Conservation (phyloP, 2,113 vertebrate genomes). For the Paramisgurnus dabryanus region DNA sequence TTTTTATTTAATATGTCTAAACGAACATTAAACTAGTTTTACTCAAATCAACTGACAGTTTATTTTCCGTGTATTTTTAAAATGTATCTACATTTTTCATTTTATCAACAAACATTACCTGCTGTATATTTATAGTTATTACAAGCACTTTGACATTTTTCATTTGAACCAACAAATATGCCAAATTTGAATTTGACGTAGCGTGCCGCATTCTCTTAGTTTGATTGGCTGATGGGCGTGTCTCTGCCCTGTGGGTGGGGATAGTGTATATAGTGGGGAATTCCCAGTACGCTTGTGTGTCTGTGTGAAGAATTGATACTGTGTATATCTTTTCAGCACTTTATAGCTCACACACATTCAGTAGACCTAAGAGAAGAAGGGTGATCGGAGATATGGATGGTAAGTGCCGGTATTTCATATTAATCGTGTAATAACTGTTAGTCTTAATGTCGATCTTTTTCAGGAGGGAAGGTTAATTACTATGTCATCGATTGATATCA, state of each 20-base stretch:
- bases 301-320: neutral
- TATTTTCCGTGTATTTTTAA: neutral
- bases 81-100: neutral
- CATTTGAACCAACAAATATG: neutral
- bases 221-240: constrained; percentile 11
- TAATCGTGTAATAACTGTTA: neutral
- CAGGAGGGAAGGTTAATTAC: neutral
- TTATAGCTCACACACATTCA: neutral
- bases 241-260: neutral
- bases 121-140: neutral
- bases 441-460: neutral
- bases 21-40: no score
- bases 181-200: neutral
- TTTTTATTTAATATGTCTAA: no score
- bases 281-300: constrained; percentile 41
- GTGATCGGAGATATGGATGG: constrained; percentile 68
- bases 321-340: constrained; percentile 42
- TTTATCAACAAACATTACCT: neutral
- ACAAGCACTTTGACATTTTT: neutral
- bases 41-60: no score
- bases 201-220: neutral
- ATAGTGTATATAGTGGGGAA: constrained; percentile 42
- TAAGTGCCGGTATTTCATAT: constrained; percentile 59
- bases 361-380: constrained; percentile 18
- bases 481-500: neutral